Evolutionary conservation across 2,888 invertebrate species (phyloP).

Genomic region (Torymus aiolomorphi): DNA sequence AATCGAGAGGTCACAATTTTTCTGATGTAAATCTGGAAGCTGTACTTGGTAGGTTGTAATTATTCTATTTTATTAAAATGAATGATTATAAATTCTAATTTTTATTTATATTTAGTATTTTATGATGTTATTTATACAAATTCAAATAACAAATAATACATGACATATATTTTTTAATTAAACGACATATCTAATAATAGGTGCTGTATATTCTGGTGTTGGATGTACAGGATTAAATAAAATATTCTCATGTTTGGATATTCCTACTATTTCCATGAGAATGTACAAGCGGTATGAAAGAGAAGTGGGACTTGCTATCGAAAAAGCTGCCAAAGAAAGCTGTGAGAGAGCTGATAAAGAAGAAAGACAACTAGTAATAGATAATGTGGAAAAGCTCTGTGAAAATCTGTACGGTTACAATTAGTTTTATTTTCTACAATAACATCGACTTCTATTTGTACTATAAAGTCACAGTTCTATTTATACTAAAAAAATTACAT

Average conservation of each 20-base stretch:
- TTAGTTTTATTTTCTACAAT: too few species aligned
- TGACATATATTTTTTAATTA: too few species aligned
- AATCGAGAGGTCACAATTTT: too few species aligned
- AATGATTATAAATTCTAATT: too few species aligned
- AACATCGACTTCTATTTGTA: background rate
- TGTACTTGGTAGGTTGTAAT: too few species aligned
- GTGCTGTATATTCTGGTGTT: background rate
- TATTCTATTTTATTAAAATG: too few species aligned
- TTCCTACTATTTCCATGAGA: background rate
- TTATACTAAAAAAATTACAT: background rate
- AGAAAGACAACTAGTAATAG: background rate
- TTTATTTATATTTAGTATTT: too few species aligned
- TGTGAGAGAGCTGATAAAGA: background rate
- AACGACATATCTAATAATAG: too few species aligned
- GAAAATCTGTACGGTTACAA: background rate
- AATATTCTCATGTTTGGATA: background rate
- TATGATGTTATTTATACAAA: too few species aligned
- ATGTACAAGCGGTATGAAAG: background rate
- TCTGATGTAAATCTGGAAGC: too few species aligned
- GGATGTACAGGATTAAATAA: background rate
- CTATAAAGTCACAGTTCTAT: background rate
- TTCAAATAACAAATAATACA: too few species aligned
- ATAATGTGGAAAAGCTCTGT: conserved; percentile 1
- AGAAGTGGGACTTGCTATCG: background rate
- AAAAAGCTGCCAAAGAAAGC: background rate